Conservation (phyloP, 2,113 vertebrate species). For the Thermophis baileyi region DNA sequence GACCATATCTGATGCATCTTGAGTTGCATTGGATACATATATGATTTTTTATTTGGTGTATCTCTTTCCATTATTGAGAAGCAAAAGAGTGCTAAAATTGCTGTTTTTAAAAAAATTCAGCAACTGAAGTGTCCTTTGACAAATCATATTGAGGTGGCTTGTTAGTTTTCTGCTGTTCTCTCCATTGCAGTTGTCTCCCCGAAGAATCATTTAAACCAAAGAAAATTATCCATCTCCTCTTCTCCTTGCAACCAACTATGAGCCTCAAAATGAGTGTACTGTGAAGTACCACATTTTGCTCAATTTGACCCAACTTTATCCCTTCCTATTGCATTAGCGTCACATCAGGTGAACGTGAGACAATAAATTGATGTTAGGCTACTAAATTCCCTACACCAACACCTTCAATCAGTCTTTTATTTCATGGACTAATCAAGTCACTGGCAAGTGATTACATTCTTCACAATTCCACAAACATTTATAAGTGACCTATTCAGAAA, state of each 20-base stretch:
- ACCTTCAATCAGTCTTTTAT: not conserved
- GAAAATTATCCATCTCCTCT: not conserved
- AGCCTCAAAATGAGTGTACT: not conserved
- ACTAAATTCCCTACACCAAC: not conserved
- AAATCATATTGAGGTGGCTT: not conserved
- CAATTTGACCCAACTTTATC: not conserved
- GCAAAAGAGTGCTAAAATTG: not conserved
- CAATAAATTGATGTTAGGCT: not conserved
- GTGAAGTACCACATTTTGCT: not conserved
- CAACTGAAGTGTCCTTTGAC: not conserved
- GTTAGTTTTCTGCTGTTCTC: not conserved
- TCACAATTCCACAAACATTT: not conserved
- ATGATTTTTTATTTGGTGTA: not conserved
- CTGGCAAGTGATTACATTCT: not conserved
- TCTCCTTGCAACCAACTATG: not conserved
- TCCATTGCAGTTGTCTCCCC: not conserved
- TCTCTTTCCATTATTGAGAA: not conserved
- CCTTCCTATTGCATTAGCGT: not conserved
- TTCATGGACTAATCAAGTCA: not conserved
- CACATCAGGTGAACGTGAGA: not conserved
- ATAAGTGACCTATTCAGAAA: not conserved
- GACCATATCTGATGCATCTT: not conserved
- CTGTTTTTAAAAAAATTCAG: not conserved
- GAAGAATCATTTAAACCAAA: not conserved
- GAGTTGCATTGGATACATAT: not conserved